Evolutionary conservation across 2,888 invertebrate species (phyloP).

Genomic region (Psococerastis gibbosa): DNA sequence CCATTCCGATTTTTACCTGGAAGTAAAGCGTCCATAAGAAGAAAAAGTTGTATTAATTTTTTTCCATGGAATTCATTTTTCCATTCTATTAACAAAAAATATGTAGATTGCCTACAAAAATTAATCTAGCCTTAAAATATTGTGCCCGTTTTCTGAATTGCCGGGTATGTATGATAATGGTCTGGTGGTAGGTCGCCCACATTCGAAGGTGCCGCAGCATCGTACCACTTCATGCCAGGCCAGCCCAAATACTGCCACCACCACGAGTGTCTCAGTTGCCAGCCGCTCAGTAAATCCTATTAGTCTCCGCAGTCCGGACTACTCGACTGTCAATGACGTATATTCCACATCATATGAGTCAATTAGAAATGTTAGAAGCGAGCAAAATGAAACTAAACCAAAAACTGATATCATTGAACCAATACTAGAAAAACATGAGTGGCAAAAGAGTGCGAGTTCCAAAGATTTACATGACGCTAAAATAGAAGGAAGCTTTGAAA

Average conservation of each 20-base stretch:
- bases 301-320: conserved; percentile 3
- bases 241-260: conserved; percentile 2
- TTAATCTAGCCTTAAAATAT: too few species aligned
- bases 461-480: conserved; percentile 40
- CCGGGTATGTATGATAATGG: too few species aligned
- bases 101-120: too few species aligned
- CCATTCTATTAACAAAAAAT: too few species aligned
- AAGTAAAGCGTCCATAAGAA: too few species aligned
- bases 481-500: conserved; percentile 17
- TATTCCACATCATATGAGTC: conserved; percentile 7
- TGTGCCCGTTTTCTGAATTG: too few species aligned
- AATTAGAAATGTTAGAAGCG: conserved; percentile 1
- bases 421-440: conserved; percentile 23
- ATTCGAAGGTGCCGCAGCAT: conserved; percentile 1
- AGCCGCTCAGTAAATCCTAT: conserved; percentile 9
- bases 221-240: conserved; percentile 5
- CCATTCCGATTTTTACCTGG: too few species aligned
- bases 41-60: too few species aligned
- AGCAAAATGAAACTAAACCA: not conserved
- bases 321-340: conserved; percentile 1
- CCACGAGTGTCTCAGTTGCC: not conserved
- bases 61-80: too few species aligned
- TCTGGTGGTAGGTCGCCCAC: not conserved
- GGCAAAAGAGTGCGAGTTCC: conserved; percentile 67
- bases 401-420: conserved; percentile 1